These are phyloP conservation scores for Calyptommatus sinebrachiatus DNA, from an alignment of 2,113 vertebrate species.

Conservation along the genomic window DNA sequence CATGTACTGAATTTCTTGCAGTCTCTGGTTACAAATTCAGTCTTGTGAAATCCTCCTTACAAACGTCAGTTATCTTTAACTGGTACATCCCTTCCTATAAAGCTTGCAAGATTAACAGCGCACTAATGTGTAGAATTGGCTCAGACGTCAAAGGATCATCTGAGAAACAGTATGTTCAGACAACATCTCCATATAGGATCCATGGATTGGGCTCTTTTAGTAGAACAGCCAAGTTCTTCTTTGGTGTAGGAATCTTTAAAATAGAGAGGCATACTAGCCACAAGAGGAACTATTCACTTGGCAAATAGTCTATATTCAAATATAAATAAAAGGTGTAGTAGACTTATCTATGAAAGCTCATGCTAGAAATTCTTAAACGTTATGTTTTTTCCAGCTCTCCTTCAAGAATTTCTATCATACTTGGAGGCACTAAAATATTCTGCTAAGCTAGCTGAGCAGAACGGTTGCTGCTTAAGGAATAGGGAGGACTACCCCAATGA, in stretches of 20 bases:
- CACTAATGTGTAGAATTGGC: not conserved
- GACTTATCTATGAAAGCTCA: too few species aligned
- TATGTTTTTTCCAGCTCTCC: not conserved
- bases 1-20: not conserved
- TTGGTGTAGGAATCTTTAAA: not conserved
- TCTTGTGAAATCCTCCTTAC: not conserved
- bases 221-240: not conserved
- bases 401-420: not conserved
- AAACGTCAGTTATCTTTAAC: not conserved
- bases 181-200: not conserved
- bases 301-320: not conserved
- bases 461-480: not conserved
- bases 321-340: too few species aligned
- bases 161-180: not conserved
- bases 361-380: not conserved
- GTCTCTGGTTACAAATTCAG: not conserved
- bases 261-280: not conserved
- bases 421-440: not conserved
- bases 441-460: not conserved
- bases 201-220: not conserved
- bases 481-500: not conserved
- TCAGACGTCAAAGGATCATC: not conserved
- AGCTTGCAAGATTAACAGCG: not conserved
- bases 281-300: not conserved
- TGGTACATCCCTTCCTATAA: not conserved